Base-by-base conservation (phyloP, 2,113 vertebrate genomes). In the Nothoprocta pentlandii region DNA sequence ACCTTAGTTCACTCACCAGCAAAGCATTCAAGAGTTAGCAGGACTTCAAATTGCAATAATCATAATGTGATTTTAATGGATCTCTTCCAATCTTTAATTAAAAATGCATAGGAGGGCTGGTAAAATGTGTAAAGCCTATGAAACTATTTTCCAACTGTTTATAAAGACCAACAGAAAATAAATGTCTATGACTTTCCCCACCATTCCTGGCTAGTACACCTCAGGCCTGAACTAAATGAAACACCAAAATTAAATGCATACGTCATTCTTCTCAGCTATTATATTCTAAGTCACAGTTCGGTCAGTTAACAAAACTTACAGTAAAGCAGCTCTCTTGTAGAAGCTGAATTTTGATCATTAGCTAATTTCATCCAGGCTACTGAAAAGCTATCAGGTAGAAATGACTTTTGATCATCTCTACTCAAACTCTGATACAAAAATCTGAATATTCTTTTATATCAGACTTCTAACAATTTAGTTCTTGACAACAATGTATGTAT, bases 11-110 rank as follows among this genome's bases (percentile, higher is more conserved):
- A 56, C 42, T 61, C 19, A 86, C 26, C 79, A 85, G n/a, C 23
- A 51, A 26, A 14, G 25, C 14, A 30, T 66, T 42, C 46, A 54
- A 68, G n/a, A 67, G 26, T 58, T 58, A 78, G 58, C 39, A 32
- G 25, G 12, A 36, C 59, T 80, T 92, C 46, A 63, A 2, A 78
- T 61, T 80, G 23, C 47, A 84, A 21, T 56, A 75, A 53, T 23
- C 15, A 54, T 16, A 19, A 16, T 32, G 64, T 25, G 15, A 83
- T 64, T 78, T 85, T 32, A 86, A 86, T 44, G 1, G 36, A 41
- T 88, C 94, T 90, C 47, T 90, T 94, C 68, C 58, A 66, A 5
- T 69, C 47, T 88, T 73, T 25, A 34, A 32, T 17, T 69, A 20
- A 47, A 90, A 88, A 86, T 78, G 19, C 20, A 16, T 56, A 54